Base-by-base conservation (phyloP, 2,888 invertebrate genomes). In the Nephrotoma appendiculata region DNA sequence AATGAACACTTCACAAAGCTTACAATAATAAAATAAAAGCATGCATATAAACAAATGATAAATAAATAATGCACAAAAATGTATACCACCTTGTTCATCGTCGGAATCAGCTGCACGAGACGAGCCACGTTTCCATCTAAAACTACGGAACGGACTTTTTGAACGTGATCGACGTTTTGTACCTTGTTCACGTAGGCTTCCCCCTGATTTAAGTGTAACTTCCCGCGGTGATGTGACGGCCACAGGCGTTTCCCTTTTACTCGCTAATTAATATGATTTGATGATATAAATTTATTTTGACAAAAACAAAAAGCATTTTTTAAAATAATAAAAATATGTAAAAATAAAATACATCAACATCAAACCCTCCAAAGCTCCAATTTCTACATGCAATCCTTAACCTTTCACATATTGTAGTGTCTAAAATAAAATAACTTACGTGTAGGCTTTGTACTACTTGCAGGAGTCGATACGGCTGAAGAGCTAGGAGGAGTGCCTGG, bases 141-240 rank as follows among this genome's bases (percentile, higher is more conserved):
- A 97, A 93, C 96, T 97, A 91, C 97, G 94, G 95, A 98, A 98
- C 88, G 98, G 98, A 90, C 97, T 97, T 93, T 97, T 97, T 93
- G 97, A 97, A 90, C 98, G 95, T 89, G 97, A 96, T 48, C 89
- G 88, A 86, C 89, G 88, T 88, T 91, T 89, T 15, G 91, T 90
- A 57, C 90, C 90, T 86, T 91, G 90, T 89, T 92, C 92, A 6
- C 92, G 90, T n/a, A 31, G 7, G 88, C 91, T 90, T 88, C 91
- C 91, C 31, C 87, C 86, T 86, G 89, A 87, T 52, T 41, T 52
- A 31, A 87, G 85, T 86, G 86, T 86, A 43, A 86, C 86, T 41
- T 52, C 57, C 19, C 41, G 41, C 7, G 86, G 57, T 86, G 86
- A 85, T 71, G 31, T 9, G 31, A 71, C 71, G 2, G 71, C 71